phyloP scores from a whole-genome alignment of 2,113 vertebrate genomes.

The Entomyzon cyanotis region DNA sequence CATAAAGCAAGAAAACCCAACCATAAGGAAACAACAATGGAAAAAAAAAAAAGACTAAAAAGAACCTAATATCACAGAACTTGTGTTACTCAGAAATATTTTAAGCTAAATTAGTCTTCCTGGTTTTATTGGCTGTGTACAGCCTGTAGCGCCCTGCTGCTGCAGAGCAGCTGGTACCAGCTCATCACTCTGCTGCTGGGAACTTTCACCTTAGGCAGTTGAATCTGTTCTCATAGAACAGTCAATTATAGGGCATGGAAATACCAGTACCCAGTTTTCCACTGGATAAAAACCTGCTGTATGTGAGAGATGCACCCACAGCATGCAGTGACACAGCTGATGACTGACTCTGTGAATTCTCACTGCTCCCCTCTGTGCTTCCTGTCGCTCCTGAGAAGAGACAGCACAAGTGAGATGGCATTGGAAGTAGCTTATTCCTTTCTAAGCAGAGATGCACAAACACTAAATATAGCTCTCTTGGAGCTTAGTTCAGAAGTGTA shows the following conservation, averaged over 20 bases:
- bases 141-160: not conserved
- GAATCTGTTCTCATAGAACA: not conserved
- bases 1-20: not conserved
- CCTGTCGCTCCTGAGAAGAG: not conserved
- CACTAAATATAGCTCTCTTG: not conserved
- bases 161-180: not conserved
- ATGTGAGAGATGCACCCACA: not conserved
- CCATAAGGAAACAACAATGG: not conserved
- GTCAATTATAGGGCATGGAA: not conserved
- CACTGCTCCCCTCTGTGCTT: not conserved
- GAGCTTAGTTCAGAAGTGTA: not conserved
- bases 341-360: not conserved
- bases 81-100: not conserved
- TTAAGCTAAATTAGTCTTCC: not conserved
- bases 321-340: fast-evolving
- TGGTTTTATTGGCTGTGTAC: not conserved
- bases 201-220: not conserved
- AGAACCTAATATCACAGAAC: fast-evolving
- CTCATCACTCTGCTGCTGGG: not conserved
- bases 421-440: not conserved
- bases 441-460: not conserved
- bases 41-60: not conserved
- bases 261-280: not conserved
- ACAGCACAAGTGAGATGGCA: not conserved
- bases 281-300: not conserved